phyloP scores from a whole-genome alignment of 2,888 invertebrate species.

The Drosophila percnosoma region DNA sequence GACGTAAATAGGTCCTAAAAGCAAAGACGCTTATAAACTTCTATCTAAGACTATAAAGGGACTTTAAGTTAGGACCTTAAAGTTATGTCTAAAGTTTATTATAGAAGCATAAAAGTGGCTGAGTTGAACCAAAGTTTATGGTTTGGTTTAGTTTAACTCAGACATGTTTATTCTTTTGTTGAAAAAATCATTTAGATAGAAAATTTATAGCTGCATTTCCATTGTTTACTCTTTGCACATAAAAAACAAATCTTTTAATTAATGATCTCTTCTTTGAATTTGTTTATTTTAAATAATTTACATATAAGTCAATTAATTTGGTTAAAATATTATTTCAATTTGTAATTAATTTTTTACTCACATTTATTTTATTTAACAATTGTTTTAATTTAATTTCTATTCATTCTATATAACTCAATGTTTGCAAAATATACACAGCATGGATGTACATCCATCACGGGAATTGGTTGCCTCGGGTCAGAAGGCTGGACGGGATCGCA shows the following conservation, averaged over 20 bases:
- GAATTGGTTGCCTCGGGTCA: slow-evolving; percentile 96
- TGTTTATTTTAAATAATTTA: background rate
- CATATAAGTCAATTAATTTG: background rate
- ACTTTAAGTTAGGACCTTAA: background rate
- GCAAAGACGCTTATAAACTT: background rate
- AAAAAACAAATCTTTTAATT: background rate
- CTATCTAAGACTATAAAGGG: background rate
- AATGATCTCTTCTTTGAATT: background rate
- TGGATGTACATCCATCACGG: slow-evolving; percentile 94
- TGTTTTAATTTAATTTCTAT: background rate
- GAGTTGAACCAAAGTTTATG: background rate
- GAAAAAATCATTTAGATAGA: background rate
- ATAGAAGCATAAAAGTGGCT: background rate
- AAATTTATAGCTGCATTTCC: background rate
- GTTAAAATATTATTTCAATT: background rate
- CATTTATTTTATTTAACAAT: background rate
- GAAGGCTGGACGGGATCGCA: slow-evolving; percentile 92
- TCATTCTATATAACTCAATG: background rate
- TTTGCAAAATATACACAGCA: slow-evolving; percentile 85
- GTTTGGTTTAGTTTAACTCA: background rate
- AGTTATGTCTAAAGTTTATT: background rate
- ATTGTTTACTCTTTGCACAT: background rate
- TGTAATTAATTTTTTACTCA: background rate
- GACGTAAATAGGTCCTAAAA: background rate
- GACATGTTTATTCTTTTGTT: background rate